These are phyloP conservation scores for Chiridota heheva DNA, from an alignment of 35 echinoderm and acorn worm genomes.

Conservation along the genomic window DNA sequence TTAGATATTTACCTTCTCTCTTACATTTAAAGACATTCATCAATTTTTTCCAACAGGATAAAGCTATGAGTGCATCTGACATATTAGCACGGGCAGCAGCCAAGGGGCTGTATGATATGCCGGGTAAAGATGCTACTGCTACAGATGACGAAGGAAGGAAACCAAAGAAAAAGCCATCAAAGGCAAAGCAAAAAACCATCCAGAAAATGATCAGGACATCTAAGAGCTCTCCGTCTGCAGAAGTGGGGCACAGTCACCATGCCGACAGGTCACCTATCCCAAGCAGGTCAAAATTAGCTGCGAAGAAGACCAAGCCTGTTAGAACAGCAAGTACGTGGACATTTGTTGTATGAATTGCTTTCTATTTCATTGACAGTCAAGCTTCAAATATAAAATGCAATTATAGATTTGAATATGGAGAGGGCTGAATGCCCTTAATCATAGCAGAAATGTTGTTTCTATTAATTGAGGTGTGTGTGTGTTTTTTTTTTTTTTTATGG, in stretches of 20 bases:
- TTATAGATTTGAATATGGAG: no score
- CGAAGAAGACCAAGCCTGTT: slow-evolving; percentile 44
- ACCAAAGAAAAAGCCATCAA: slow-evolving; percentile 35
- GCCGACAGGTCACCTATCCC: slow-evolving; percentile 19
- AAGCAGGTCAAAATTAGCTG: slow-evolving; percentile 26
- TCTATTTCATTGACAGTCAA: no score
- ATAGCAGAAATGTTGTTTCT: no score
- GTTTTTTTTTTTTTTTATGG: no score
- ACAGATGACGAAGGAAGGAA: slow-evolving; percentile 38
- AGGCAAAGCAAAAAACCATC: slow-evolving; percentile 34
- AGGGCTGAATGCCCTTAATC: no score
- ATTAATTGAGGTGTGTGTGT: no score
- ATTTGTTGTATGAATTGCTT: background rate
- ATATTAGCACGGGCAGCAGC: slow-evolving; percentile 91
- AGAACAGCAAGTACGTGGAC: slow-evolving; percentile 73
- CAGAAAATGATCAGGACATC: slow-evolving; percentile 50
- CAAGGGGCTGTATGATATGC: slow-evolving; percentile 80
- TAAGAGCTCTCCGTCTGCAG: slow-evolving; percentile 46
- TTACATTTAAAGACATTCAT: background rate
- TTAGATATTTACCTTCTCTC: background rate
- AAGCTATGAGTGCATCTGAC: slow-evolving; percentile 91
- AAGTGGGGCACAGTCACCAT: slow-evolving; percentile 21
- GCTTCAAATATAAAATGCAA: no score
- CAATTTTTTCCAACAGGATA: slow-evolving; percentile 78
- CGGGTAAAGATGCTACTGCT: background rate